Percentiles rank a stretch among this genome's conserved stretches.
phyloP scores from a whole-genome alignment of 2,797 vertebrate species.

The Sebastes trivittatus region DNA sequence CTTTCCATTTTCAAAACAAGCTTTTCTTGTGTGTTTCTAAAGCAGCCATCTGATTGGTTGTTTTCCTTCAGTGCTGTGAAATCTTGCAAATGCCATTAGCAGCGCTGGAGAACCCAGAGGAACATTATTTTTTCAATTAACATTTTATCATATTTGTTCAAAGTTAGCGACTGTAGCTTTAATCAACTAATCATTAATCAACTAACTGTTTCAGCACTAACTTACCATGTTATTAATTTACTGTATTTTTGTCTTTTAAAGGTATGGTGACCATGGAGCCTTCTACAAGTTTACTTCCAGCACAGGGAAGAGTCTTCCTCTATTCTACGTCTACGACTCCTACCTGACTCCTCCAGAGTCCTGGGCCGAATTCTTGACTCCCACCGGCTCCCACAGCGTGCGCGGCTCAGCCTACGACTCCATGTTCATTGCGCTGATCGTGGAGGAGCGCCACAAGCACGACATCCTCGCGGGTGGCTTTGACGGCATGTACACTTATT shows the following conservation, averaged over 20 bases:
- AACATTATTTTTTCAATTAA: too few relatives aligned
- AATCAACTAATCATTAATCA: too few relatives aligned
- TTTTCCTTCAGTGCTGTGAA: too few relatives aligned
- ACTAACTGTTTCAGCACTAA: background rate
- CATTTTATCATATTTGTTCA: too few relatives aligned
- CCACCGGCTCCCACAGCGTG: constrained; percentile 85
- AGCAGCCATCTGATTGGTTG: too few relatives aligned
- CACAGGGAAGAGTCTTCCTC: constrained; percentile 86
- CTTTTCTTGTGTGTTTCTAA: background rate
- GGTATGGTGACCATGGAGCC: constrained; percentile 89
- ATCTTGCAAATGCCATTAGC: too few relatives aligned
- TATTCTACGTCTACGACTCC: constrained; percentile 93
- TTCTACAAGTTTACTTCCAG: constrained; percentile 88
- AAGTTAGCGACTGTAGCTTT: too few relatives aligned
- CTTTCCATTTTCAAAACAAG: background rate
- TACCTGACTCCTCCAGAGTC: constrained; percentile 88
- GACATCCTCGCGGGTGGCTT: constrained; percentile 88
- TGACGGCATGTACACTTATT: constrained; percentile 92
- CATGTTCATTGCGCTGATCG: constrained; percentile 87
- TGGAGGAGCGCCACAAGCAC: constrained; percentile 90
- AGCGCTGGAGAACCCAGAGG: too few relatives aligned
- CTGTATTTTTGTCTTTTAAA: constrained; percentile 38
- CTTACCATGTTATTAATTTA: background rate
- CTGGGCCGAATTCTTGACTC: constrained; percentile 88
- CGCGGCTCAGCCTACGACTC: constrained; percentile 87